Evolutionary conservation across 2,888 invertebrate genomes (phyloP), one percentile per base, ranked within the genome.

Genomic region (Mesoligia furuncula): DNA sequence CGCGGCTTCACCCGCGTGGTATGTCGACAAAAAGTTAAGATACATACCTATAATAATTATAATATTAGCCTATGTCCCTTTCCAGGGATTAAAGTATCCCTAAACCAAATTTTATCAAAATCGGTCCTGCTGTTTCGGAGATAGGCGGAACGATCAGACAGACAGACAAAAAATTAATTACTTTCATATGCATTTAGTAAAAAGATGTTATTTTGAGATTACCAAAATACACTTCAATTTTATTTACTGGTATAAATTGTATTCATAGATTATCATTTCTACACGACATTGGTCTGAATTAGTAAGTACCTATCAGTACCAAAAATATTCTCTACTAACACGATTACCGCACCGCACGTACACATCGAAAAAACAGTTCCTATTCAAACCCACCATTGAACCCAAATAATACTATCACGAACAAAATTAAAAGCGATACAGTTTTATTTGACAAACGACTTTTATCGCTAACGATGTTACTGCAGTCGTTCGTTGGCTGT

Each of bases 401-500:
- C 36, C 42, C 61, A 83, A 84, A 85, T 77, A 79, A 77, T 76
- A 78, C 75, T 80, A 81, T 71, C 72, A 75, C 77, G 76, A 83
- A 81, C 77, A 72, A 75, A 85, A 84, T 85, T 85, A 84, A 88
- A 88, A 83, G 77, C 83, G 84, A 86, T 89, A 88, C 91, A 90
- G 91, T 92, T 92, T 90, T 91, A 91, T 92, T 91, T 90, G 90
- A 87, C 89, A 84, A 89, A 88, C 86, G 91, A 91, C 90, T 92
- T 93, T 91, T 90, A 91, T 90, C 87, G 90, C 83, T 83, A 93
- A 94, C 91, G 79, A 87, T 79, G 90, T 94, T 93, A 94, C 88
- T 85, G 87, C 89, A 90, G 89, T 90, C 90, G 87, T 88, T 88
- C 89, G 85, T 79, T 86, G 87, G 86, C 88, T 90, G 90, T 91